A percentile compares a stretch with the other conserved stretches of the same genome.
Evolutionary conservation across 2,797 vertebrate species (phyloP).

Genomic region (Danio choprae): DNA sequence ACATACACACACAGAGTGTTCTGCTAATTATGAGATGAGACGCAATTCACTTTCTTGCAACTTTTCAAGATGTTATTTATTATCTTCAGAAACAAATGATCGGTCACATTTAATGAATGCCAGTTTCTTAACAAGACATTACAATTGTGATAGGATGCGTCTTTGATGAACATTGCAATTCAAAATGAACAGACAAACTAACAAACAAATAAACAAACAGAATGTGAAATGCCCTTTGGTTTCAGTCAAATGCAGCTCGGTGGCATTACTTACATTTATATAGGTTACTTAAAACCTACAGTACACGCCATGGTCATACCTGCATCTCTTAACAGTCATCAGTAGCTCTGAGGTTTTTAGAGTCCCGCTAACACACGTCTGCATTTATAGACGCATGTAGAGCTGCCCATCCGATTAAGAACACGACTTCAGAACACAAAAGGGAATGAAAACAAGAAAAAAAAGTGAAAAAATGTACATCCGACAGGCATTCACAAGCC

Average conservation of each 20-base stretch:
- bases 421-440: slow-evolving; percentile 50
- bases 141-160: neutral
- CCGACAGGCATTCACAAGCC: slow-evolving; percentile 57
- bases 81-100: slow-evolving; percentile 15
- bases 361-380: slow-evolving; percentile 41
- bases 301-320: slow-evolving; percentile 73
- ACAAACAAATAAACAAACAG: slow-evolving; percentile 33
- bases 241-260: slow-evolving; percentile 38
- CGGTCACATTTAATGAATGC: neutral
- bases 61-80: neutral
- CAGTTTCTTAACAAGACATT: neutral
- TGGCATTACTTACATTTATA: slow-evolving; percentile 27
- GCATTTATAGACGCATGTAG: slow-evolving; percentile 53
- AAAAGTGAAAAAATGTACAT: slow-evolving; percentile 73
- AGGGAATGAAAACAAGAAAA: slow-evolving; percentile 33
- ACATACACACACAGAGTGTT: no score
- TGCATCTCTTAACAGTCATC: slow-evolving; percentile 69
- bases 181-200: slow-evolving; percentile 4
- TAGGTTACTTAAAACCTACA: slow-evolving; percentile 50
- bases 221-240: slow-evolving; percentile 68
- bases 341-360: slow-evolving; percentile 52
- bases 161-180: neutral
- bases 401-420: slow-evolving; percentile 69
- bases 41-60: neutral
- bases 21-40: neutral